Evolutionary conservation across 2,113 vertebrate genomes (phyloP), one percentile per base, ranked within the genome.

Genomic region (Rallus limicola): DNA sequence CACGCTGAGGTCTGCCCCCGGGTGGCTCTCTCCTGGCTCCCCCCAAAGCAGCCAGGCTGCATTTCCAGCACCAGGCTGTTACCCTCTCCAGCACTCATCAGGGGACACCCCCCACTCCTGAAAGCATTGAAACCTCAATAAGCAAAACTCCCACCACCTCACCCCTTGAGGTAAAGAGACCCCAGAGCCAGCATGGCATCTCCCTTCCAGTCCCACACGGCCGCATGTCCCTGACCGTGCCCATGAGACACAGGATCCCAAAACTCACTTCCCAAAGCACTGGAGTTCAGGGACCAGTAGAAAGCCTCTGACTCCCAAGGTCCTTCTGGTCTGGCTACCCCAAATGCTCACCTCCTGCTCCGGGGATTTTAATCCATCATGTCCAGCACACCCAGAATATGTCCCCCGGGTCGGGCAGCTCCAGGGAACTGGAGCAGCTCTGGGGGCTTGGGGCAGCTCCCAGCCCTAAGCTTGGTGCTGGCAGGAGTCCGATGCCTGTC

Each of bases 141-240:
- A 60, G 20, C 19, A 53, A 34, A 69, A 67, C 2, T 3, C 31
- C 62, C 48, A 7, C 23, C 58, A 17, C 9, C n/a, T 25, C 60
- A 11, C 3, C 31, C 34, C 17, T 33, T 29, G 9, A 0, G 1
- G 36, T 46, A 38, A 46, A 36, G 12, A 36, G 36, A 23, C 8
- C 60, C 46, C 10, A 2, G 59, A 40, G 48, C 72, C 38, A 1
- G 60, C 1, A 2, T 38, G 50, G 59, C 16, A 4, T 7, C 40
- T 56, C 50, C 63, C 67, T 29, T 19, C 9, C 0, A 0, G 33
- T 34, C 55, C 44, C 17, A 9, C 44, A 46, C 8, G 1, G 46
- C 69, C 6, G 0, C 2, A 0, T n/a, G 1, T 4, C 16, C 3
- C 3, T 36, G 7, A 13, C 46, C 2, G 0, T 5, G 23, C 34